Base-by-base conservation (phyloP, 2,113 vertebrate genomes). In the Chaetodon trifascialis region DNA sequence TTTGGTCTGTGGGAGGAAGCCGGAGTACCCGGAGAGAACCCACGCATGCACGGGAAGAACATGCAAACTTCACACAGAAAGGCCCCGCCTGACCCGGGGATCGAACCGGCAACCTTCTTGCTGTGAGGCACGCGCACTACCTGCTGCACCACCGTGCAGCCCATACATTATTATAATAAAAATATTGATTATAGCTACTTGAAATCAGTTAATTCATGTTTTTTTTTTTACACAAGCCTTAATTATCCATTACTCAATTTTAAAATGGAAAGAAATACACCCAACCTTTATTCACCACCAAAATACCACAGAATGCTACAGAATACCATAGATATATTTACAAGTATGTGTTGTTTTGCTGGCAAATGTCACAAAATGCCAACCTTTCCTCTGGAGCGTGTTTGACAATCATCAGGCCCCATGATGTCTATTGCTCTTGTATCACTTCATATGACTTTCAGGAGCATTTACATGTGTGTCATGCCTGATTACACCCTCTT, bases 401-500 rank as follows among this genome's bases (percentile, higher is more conserved):
- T 58, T 56, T 59, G 38, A 56, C 23, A 74, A 14, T 67, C 52
- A 44, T 60, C 38, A 3, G 51, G 73, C 70, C 42, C 46, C 14
- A 1, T 52, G 42, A 11, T 67, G 47, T 60, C 44, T 47, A 4
- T 17, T 72, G 36, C 73, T 46, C 38, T 23, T 2, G 1, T 72
- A 62, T 74, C 54, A 64, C 38, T 25, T 58, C 46, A 19, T 34
- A 17, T 52, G 47, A 64, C 56, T 42, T 34, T 62, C 47, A 76
- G 67, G 62, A 49, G 76, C 70, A 51, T 82, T 80, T 69, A 83
- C 83, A 86, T 30, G 30, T 30, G 30, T 30, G 30, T 69, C 81
- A 51, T 30, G 30, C 30, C 23, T 34, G 73, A 82, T 87, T 76
- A 81, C 85, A 87, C 82, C 85, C 80, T 88, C 76, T 90, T 52